Base-by-base conservation (phyloP, 2,113 vertebrate species). In the Tinamus guttatus region DNA sequence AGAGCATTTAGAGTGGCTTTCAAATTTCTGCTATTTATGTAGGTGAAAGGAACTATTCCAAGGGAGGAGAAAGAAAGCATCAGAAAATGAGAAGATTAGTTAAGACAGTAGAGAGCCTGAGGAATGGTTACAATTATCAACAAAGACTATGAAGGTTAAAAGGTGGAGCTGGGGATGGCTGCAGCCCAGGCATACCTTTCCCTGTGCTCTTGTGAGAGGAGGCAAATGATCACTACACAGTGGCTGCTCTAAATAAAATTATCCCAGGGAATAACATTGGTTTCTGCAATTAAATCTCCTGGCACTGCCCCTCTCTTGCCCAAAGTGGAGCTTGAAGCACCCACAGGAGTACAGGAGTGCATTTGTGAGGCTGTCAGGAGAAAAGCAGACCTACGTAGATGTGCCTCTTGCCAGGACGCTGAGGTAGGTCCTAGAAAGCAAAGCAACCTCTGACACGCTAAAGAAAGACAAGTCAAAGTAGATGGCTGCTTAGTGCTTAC, bases 31-130 rank as follows among this genome's bases (percentile, higher is more conserved):
- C 47, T 60, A 0, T 86, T 73, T 81, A 63, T 5, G 34, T 51
- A 68, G 56, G 82, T 90, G 51, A 95, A 93, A 80, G 43, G 5
- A 64, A 41, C 32, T 68, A 25, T 34, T 81, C 28, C 34, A 93
- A 84, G 47, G 38, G 32, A 75, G 34, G 43, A 78, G 45, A 93
- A 81, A 86, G 65, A 81, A 95, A 92, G 32, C 11, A 38, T 59
- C 68, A 83, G 30, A 78, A 75, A 85, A 38, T 2, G 4, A 60
- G 32, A 71, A 90, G 32, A 87, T 77, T 70, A 4, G 1, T 85
- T 87, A 91, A 41, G 63, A 68, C 11, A 18, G 49, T 28, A 84
- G 52, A 28, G 32, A 85, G 40, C 65, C 70, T 0, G 1, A 82
- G 70, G 16, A 89, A 80, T 74, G 67, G 34, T 40, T 88, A 32